Conservation (phyloP, 2,888 invertebrate species). For the Neoascia interrupta region DNA sequence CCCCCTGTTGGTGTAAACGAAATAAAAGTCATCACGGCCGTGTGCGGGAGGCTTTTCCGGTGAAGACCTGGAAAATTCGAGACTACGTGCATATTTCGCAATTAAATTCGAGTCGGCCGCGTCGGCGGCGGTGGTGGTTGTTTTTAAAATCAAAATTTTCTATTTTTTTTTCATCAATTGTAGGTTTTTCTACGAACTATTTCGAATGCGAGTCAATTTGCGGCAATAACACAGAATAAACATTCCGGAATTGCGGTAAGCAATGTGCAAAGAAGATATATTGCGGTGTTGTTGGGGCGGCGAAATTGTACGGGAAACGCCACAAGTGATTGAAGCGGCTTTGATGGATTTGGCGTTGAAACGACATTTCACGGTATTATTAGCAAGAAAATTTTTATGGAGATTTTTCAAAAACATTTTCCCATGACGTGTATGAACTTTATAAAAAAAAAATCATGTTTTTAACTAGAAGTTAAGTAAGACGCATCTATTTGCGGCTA, state of each 20-base stretch:
- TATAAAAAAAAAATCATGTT: conserved; percentile 14
- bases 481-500: too few relatives aligned
- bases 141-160: not conserved
- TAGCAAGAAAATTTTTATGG: conserved; percentile 6
- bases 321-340: not conserved
- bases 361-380: conserved; percentile 22
- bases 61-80: not conserved
- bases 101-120: not conserved
- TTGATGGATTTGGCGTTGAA: conserved; percentile 27
- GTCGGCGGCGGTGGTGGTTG: not conserved
- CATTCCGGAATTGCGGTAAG: conserved; percentile 17
- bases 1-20: conserved; percentile 26
- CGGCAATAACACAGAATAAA: conserved; percentile 15
- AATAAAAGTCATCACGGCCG: conserved; percentile 27
- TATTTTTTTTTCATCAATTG: not conserved
- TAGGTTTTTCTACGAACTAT: conserved; percentile 8
- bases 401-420: not conserved
- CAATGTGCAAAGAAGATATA: conserved; percentile 14
- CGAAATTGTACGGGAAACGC: too few relatives aligned
- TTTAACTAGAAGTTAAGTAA: too few relatives aligned
- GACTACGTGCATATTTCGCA: not conserved
- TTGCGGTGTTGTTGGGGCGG: not conserved
- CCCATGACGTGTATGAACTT: not conserved
- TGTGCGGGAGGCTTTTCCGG: not conserved
- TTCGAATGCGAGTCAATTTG: conserved; percentile 24